phyloP scores from a whole-genome alignment of 1,140 invertebrate genomes.

The Xylocopa sonorina region DNA sequence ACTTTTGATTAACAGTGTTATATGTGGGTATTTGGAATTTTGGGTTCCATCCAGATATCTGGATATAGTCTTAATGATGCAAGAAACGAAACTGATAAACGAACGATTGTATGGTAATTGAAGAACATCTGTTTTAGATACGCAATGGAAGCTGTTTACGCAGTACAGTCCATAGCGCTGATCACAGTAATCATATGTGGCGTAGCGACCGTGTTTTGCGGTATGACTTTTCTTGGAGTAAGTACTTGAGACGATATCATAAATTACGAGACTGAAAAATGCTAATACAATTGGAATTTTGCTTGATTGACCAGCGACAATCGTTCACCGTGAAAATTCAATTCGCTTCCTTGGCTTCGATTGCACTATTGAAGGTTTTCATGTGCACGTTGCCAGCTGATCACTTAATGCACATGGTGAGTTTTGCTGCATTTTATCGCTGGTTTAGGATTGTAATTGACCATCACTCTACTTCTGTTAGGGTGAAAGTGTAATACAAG shows the following conservation, averaged over 20 bases:
- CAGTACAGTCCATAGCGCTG: not conserved
- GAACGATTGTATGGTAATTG: no score
- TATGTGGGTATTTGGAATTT: no score
- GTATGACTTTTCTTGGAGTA: constrained; percentile 8
- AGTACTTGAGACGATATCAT: not conserved
- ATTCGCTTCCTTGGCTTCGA: constrained; percentile 38
- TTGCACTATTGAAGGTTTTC: constrained; percentile 59
- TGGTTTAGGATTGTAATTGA: not conserved
- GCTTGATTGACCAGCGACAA: constrained; percentile 1
- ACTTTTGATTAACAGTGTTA: no score
- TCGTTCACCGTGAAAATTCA: constrained; percentile 58
- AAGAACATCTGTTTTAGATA: constrained; percentile 9
- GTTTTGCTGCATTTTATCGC: not conserved
- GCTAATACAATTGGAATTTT: not conserved
- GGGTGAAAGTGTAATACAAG: constrained; percentile 32
- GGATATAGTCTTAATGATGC: no score
- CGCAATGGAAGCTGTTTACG: not conserved
- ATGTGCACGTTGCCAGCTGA: constrained; percentile 67
- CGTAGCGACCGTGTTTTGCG: not conserved
- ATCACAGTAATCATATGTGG: not conserved
- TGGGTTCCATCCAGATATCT: no score
- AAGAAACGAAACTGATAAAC: no score
- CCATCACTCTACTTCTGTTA: not conserved
- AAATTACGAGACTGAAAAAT: no score
- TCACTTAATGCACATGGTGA: constrained; percentile 57